Base-by-base conservation (phyloP, 2,888 invertebrate genomes). In the Halictus ligatus region DNA sequence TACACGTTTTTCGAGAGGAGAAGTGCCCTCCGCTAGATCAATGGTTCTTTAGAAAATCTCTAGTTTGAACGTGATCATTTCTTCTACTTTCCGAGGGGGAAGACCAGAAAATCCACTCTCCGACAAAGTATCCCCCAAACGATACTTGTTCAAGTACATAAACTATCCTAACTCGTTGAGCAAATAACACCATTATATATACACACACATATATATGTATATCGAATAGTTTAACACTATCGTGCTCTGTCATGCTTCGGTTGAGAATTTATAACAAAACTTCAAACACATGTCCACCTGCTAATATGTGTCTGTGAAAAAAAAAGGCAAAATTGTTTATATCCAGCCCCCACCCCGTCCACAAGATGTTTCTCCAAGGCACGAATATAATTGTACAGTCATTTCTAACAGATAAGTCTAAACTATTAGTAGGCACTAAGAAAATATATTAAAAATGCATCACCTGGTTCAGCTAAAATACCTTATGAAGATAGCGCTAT, bases 221-320 rank as follows among this genome's bases (percentile, higher is more conserved):
- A 67, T 71, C 40, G 13, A 69, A 60, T 25, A 29, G 15, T 48
- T 50, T 50, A 78, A 72, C 7, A 8, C 78, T 84, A 84, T 40
- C 74, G 77, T 80, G 74, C 46, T 76, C 60, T 77, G 40, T 75
- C 77, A 79, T 84, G 60, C 75, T 81, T 78, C 21, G 21, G 46
- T n/a, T 25, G 43, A 75, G 43, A 75, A 21, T 74, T 75, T 67
- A 35, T 35, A 69, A 64, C 18, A 21, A 58, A 64, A 73, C 75
- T 64, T 58, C 13, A 60, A 46, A 76, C n/a, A 13, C 35, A 60
- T 58, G 18, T 64, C 35, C 58, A 50, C 43, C 81, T 54, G 77
- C 48, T 29, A 46, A 81, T 72, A 54, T 73, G 25, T 74, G 64
- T 83, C 79, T 88, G 89, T 69, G 89, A 89, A 81, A 89, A 81